Evolutionary conservation across 2,113 vertebrate species (phyloP), one percentile per base, ranked within the genome.

Genomic region (Melanotaenia duboulayi): DNA sequence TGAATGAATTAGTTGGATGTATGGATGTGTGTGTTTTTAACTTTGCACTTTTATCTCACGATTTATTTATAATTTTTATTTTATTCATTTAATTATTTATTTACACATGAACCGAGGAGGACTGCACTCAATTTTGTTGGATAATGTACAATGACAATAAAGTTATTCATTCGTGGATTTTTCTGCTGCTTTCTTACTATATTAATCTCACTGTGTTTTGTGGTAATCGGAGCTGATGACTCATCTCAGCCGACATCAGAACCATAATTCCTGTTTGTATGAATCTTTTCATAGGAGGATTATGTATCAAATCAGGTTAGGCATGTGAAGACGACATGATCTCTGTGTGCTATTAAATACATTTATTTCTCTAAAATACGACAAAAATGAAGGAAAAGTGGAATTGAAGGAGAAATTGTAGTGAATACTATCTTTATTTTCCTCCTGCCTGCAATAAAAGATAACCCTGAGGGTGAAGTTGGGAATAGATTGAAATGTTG

Each of bases 191-290:
- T 48, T n/a, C 44, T n/a, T 14, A 17, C 42, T 28, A 7, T 11
- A 22, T 37, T 32, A 58, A 37, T 58, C 8, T 63, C 7, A 19
- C 16, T 54, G 19, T 42, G 17, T 16, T 42, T 17, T 55, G 4
- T 12, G 23, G 22, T 6, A 23, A 55, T 32, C 0, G 37, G 19
- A 32, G 4, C n/a, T 58, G 7, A 25, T 62, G 44, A 74, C 19
- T 71, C 24, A 57, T 56, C 54, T 25, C 17, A 11, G 2, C 9
- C 23, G 51, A 46, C 10, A 28, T 48, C 35, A 28, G 22, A 25
- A 71, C 4, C 49, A 65, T 11, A 61, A 52, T 12, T 46, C 37
- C 54, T 61, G 35, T 44, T 73, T 42, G 69, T 69, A 46, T 9
- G 16, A 35, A 55, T 22, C 1, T 28, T 5, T 13, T 67, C 11